Percentiles rank a stretch among this genome's conserved stretches.
Conservation (phyloP, 2,113 vertebrate genomes). For the Dascyllus trimaculatus region DNA sequence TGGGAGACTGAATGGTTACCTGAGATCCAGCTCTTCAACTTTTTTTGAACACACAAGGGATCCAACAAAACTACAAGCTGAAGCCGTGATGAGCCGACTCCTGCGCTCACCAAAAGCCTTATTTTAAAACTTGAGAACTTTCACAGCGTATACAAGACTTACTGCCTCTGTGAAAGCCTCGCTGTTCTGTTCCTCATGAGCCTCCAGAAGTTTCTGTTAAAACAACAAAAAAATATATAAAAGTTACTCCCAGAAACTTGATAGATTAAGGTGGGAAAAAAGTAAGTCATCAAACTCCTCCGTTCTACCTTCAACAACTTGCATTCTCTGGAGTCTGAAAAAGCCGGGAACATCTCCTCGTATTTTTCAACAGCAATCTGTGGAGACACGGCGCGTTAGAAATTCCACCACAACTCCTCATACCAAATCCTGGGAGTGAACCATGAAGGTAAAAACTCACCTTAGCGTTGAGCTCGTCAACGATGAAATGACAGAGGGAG, state of each 20-base stretch:
- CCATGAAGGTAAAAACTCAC: constrained; percentile 63
- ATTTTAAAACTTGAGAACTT: constrained; percentile 33
- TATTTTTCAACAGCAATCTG: constrained; percentile 98
- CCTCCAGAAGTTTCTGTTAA: constrained; percentile 95
- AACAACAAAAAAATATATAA: constrained; percentile 23
- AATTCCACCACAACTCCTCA: not conserved
- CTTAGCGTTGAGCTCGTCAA: constrained; percentile 98
- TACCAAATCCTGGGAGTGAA: not conserved
- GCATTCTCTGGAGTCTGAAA: constrained; percentile 98
- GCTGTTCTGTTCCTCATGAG: constrained; percentile 96
- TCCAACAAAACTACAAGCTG: constrained; percentile 21
- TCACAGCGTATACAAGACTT: constrained; percentile 70
- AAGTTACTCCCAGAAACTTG: constrained; percentile 41
- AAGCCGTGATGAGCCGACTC: not conserved
- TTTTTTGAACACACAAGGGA: constrained; percentile 28
- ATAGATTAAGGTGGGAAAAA: not conserved
- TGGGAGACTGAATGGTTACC: constrained; percentile 23
- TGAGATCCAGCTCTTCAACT: constrained; percentile 9
- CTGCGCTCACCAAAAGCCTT: not conserved
- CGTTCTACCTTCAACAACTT: constrained; percentile 93
- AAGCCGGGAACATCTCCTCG: constrained; percentile 98
- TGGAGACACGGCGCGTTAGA: constrained; percentile 21
- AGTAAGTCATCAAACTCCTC: constrained; percentile 1
- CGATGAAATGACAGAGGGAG: constrained; percentile 96
- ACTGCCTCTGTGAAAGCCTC: constrained; percentile 98